Evolutionary conservation across 2,797 vertebrate genomes (phyloP), one percentile per base, ranked within the genome.

Genomic region (Rhodeus uyekii): DNA sequence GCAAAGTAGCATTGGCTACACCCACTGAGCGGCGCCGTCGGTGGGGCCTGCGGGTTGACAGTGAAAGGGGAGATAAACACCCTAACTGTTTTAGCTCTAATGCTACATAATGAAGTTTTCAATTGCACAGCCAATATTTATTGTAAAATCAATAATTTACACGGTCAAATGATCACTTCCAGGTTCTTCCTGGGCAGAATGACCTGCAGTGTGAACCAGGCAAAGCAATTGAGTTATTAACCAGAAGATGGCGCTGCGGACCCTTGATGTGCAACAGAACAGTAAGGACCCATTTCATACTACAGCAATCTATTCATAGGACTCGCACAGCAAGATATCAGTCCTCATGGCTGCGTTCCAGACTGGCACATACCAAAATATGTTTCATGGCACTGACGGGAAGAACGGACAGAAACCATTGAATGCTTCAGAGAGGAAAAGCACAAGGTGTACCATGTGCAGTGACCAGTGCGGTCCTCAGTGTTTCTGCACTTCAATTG

Each of bases 11-110:
- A 0, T 98, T 98, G 4, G 93, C 95, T 3, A 94, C 85, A 0
- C 94, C 94, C 36, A 95, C 92, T 0, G 98, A 95, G 72, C 97
- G 97, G 12, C 97, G 94, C 0, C 97, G 95, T 6, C 94, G 96
- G 27, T 95, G 91, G 0, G 96, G 95, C 88, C 98, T 99, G 82
- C 3, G 83, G 34, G 75, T 78, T 71, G 3, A 81, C 36, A 74
- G 27, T 16, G 42, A 73, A 8, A 48, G 65, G 22, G 29, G 27
- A 32, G 19, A 76, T 22, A 19, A 60, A 60, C 36, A 19, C 3
- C 18, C 18, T 34, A 55, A 74, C 22, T 5, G 46, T 48, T 48
- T 71, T 13, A 71, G 42, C 46, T 48, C 16, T 22, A 34, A 34
- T 22, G 3, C 19, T 22, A 50, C 29, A 50, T 32, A 72, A 48